Evolutionary conservation across 2,888 invertebrate genomes (phyloP).

Genomic region (Rotaria sp.): DNA sequence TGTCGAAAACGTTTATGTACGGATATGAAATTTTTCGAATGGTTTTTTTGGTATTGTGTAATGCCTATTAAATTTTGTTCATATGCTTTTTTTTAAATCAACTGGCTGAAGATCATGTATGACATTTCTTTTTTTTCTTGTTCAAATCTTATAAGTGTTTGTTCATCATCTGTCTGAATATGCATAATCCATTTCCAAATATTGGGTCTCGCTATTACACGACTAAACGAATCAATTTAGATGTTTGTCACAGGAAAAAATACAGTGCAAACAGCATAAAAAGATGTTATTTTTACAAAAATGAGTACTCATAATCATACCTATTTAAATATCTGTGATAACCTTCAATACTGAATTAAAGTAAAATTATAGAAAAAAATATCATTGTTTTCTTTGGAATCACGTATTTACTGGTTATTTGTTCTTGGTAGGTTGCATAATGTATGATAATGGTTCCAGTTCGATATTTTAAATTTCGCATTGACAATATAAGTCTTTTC

Average conservation of each 20-base stretch:
- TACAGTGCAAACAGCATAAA: no score
- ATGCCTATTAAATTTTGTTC: background rate
- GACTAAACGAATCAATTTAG: no score
- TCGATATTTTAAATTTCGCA: no score
- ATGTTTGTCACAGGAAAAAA: no score
- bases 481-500: no score
- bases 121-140: background rate
- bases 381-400: no score
- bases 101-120: background rate
- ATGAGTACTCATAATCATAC: background rate
- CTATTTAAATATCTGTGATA: background rate
- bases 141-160: background rate
- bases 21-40: background rate
- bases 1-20: background rate
- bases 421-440: no score
- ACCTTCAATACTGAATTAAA: background rate
- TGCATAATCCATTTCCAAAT: background rate
- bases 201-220: background rate
- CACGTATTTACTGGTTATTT: no score
- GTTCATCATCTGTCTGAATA: background rate
- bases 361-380: no score
- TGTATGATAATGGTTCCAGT: no score
- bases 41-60: background rate
- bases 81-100: background rate
- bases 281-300: no score